Conservation (phyloP, 1,140 invertebrate genomes). For the Latrodectus geometricus region DNA sequence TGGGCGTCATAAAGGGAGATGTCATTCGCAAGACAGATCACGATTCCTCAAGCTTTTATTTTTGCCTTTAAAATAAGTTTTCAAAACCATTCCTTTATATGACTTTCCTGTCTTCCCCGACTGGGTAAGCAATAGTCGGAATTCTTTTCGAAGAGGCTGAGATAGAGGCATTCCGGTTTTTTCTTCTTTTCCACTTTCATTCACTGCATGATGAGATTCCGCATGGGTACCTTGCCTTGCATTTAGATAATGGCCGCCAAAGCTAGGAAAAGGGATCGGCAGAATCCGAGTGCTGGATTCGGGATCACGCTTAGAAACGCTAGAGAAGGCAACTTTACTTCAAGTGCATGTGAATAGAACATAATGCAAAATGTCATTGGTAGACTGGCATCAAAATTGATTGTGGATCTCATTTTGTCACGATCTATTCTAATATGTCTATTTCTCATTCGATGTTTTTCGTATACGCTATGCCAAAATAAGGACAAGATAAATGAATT, state of each 20-base stretch:
- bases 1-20: slow-evolving; percentile 29
- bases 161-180: not conserved
- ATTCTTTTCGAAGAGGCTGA: not conserved
- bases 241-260: not conserved
- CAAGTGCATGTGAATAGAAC: not conserved
- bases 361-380: too few species aligned
- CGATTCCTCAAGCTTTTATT: slow-evolving; percentile 13
- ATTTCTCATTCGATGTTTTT: too few species aligned
- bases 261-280: not conserved
- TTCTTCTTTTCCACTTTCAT: not conserved
- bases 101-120: not conserved
- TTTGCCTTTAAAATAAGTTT: slow-evolving; percentile 14
- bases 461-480: too few species aligned
- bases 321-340: not conserved
- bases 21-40: slow-evolving; percentile 37
- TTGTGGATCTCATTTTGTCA: too few species aligned
- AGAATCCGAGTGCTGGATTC: not conserved
- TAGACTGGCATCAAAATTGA: too few species aligned
- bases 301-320: not conserved
- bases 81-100: slow-evolving; percentile 9
- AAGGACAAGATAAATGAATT: too few species aligned
- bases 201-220: not conserved
- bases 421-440: too few species aligned
- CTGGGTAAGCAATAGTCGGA: slow-evolving; percentile 9
- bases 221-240: not conserved